These are phyloP conservation scores for Acomys russatus DNA, from an alignment of 2,797 vertebrate genomes.

Conservation along the genomic window DNA sequence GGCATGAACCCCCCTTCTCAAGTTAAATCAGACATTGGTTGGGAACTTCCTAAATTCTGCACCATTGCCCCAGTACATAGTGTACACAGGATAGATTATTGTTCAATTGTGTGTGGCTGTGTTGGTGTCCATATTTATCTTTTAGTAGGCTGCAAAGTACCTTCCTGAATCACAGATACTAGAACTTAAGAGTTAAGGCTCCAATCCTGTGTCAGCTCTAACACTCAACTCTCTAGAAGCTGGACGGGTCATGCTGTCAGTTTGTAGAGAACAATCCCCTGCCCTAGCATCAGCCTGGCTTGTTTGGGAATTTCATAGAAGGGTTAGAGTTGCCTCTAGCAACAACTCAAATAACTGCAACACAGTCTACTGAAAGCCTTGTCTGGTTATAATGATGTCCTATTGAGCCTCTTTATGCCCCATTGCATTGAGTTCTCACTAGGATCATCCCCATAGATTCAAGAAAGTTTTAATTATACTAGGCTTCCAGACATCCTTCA, in stretches of 20 bases:
- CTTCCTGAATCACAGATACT: background rate
- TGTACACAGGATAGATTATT: background rate
- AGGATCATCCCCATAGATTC: background rate
- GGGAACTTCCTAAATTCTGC: background rate
- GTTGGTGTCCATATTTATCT: background rate
- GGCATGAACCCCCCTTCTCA: too few relatives aligned
- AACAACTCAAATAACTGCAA: background rate
- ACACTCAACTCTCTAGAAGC: background rate
- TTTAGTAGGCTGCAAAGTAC: background rate
- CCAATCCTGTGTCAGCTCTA: background rate
- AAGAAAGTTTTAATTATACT: background rate
- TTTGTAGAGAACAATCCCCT: background rate
- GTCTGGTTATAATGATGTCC: background rate
- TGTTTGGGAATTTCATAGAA: background rate
- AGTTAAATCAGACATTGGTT: background rate
- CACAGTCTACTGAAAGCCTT: background rate
- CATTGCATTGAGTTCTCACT: background rate
- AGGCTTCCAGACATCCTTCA: background rate
- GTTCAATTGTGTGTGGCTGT: background rate
- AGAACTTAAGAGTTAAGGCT: background rate
- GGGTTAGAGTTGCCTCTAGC: background rate
- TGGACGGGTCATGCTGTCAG: background rate
- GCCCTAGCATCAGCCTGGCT: background rate
- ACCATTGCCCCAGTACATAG: background rate
- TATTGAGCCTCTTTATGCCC: background rate